phyloP scores from a whole-genome alignment of 2,797 vertebrate species.

The Bovichtus diacanthus region DNA sequence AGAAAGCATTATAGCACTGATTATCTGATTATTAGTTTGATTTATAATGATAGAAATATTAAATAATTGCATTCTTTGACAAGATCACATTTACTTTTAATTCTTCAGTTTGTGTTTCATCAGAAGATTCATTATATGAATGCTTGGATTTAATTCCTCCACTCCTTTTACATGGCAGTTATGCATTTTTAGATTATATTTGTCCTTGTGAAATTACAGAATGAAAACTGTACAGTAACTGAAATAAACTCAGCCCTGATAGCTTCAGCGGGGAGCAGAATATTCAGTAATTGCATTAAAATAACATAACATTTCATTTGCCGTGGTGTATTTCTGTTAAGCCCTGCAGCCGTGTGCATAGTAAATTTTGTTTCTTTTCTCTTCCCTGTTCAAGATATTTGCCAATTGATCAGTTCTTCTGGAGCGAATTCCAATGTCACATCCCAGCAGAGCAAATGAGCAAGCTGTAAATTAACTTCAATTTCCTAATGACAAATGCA shows the following conservation, averaged over 20 bases:
- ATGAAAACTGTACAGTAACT: conserved; percentile 38
- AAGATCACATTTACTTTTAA: neutral
- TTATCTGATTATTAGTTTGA: neutral
- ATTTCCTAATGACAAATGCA: conserved; percentile 76
- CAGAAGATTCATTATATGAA: neutral
- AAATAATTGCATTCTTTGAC: neutral
- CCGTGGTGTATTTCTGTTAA: conserved; percentile 32
- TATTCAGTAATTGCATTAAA: conserved; percentile 59
- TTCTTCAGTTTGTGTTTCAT: neutral
- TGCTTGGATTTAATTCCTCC: conserved; percentile 14
- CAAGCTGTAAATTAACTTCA: conserved; percentile 61
- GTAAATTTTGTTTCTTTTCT: conserved; percentile 55
- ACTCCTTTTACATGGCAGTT: conserved; percentile 4
- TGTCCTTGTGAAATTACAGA: conserved; percentile 29
- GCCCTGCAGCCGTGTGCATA: conserved; percentile 41
- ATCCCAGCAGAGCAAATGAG: conserved; percentile 52
- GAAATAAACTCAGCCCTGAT: conserved; percentile 50
- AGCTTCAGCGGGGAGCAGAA: conserved; percentile 41
- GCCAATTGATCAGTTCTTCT: conserved; percentile 60
- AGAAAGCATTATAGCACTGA: neutral
- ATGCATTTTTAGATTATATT: conserved; percentile 12
- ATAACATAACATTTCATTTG: conserved; percentile 64
- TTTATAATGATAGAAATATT: neutral
- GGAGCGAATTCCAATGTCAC: conserved; percentile 59
- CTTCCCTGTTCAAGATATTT: conserved; percentile 40